Evolutionary conservation across 2,888 invertebrate genomes (phyloP).

Genomic region (Phymatocera aterrima): DNA sequence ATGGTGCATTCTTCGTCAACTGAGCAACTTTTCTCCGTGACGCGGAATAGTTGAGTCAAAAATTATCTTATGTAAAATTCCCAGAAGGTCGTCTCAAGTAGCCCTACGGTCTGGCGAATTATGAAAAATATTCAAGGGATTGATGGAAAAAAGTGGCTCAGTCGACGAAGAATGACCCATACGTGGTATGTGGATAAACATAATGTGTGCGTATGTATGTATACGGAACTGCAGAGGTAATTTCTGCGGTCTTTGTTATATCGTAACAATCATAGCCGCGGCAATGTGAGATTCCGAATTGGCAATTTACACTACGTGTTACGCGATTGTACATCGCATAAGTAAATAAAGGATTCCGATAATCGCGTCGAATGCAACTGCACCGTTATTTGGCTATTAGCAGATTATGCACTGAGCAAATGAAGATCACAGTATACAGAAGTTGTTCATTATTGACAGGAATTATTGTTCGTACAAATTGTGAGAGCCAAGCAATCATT

Average conservation of each 20-base stretch:
- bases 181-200: background rate
- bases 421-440: background rate
- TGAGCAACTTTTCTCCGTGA: too few relatives aligned
- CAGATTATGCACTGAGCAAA: background rate
- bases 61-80: too few relatives aligned
- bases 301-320: background rate
- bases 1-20: too few relatives aligned
- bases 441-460: background rate
- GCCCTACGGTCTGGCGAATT: too few relatives aligned
- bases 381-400: background rate
- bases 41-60: too few relatives aligned
- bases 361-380: background rate
- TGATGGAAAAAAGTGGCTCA: too few relatives aligned
- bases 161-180: too few relatives aligned
- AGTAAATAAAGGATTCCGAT: constrained; percentile 12
- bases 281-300: background rate
- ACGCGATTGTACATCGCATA: background rate
- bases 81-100: too few relatives aligned
- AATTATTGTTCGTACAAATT: background rate
- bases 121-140: too few relatives aligned
- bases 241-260: background rate
- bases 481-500: too few relatives aligned
- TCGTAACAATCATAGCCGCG: background rate
- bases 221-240: background rate
- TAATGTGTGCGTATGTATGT: background rate